Percentiles rank a stretch among this genome's conserved stretches.
These are phyloP conservation scores for Anguilla megastoma DNA, from an alignment of 2,797 vertebrate genomes.

Conservation along the genomic window DNA sequence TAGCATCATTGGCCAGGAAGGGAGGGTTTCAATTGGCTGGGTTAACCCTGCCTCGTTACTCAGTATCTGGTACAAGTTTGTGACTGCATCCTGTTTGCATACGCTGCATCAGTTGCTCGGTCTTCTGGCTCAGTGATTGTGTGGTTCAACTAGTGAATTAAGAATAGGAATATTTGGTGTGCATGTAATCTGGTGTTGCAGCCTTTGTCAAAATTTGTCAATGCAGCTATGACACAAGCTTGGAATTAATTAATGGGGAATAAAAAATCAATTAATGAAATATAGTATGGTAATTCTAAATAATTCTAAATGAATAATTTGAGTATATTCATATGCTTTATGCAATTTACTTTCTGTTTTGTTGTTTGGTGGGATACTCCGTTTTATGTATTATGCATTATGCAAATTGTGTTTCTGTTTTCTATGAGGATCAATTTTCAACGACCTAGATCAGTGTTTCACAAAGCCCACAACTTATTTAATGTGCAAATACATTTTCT, in stretches of 20 bases:
- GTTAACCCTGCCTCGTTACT: background rate
- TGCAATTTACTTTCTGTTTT: background rate
- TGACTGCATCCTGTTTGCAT: background rate
- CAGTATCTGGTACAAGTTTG: background rate
- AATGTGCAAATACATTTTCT: background rate
- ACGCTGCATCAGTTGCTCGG: background rate
- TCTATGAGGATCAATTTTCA: too few species aligned
- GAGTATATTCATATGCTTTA: background rate
- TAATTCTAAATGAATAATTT: background rate
- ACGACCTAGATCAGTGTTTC: too few species aligned
- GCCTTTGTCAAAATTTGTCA: too few species aligned
- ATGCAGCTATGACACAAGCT: background rate
- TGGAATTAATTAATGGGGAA: background rate
- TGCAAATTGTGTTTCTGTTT: too few species aligned
- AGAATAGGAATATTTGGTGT: too few species aligned
- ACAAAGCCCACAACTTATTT: too few species aligned
- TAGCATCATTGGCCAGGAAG: background rate
- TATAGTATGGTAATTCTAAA: background rate
- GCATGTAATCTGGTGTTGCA: too few species aligned
- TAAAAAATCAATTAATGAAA: background rate
- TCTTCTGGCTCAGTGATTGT: background rate
- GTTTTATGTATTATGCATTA: background rate
- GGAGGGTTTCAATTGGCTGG: background rate
- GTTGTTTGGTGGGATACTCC: background rate
- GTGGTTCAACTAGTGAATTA: background rate